A percentile compares a stretch with the other conserved stretches of the same genome.
Evolutionary conservation across 2,797 vertebrate species (phyloP).

Genomic region (Neosilurus hyrtlii): DNA sequence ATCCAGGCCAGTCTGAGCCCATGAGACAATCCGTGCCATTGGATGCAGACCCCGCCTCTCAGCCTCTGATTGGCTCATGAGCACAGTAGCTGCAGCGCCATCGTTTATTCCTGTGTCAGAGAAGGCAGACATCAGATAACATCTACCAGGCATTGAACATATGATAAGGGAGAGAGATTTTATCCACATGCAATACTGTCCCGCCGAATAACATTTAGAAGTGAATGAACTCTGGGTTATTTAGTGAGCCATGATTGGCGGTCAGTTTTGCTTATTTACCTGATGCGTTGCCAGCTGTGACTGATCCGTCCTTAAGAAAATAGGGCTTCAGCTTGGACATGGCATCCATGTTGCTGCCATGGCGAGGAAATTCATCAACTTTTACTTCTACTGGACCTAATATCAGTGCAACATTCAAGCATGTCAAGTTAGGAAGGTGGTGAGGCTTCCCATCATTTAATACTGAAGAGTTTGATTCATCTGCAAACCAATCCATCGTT

Average conservation of each 20-base stretch:
- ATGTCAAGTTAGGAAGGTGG: background rate
- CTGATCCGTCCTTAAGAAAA: conserved; percentile 83
- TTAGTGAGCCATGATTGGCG: background rate
- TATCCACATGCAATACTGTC: background rate
- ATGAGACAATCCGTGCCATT: conserved; percentile 83
- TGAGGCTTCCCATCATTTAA: background rate
- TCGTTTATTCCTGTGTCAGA: conserved; percentile 85
- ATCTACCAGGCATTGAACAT: background rate
- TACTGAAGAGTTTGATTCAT: background rate
- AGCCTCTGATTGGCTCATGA: conserved; percentile 91
- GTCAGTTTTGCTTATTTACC: conserved; percentile 66
- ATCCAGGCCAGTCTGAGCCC: conserved; percentile 89
- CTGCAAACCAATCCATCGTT: background rate
- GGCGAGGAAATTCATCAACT: conserved; percentile 88
- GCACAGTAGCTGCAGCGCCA: conserved; percentile 88
- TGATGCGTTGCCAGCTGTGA: conserved; percentile 93
- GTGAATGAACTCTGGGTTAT: background rate
- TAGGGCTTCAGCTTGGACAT: conserved; percentile 86
- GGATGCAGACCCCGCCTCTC: conserved; percentile 77
- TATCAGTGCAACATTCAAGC: background rate
- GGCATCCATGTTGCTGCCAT: conserved; percentile 80
- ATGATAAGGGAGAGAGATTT: background rate
- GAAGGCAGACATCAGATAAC: conserved; percentile 5
- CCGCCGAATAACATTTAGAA: background rate
- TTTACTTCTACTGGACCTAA: conserved; percentile 85